Percentiles rank a stretch among this genome's conserved stretches.
Conservation (phyloP, 2,113 vertebrate genomes). For the Eonycteris spelaea region DNA sequence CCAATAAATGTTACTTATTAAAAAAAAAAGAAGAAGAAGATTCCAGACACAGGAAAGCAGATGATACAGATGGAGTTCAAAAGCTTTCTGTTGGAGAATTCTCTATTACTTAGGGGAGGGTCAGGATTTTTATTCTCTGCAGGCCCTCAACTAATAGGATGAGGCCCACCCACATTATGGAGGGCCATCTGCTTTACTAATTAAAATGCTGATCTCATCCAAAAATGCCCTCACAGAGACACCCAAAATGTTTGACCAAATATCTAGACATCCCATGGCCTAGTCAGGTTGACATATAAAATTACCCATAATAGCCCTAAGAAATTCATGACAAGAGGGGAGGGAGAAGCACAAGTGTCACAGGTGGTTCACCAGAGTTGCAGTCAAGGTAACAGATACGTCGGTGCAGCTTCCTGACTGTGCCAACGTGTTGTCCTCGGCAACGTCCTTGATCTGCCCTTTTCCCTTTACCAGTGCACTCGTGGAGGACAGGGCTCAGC, state of each 20-base stretch:
- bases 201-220: neutral
- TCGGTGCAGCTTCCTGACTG: neutral
- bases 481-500: neutral
- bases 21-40: no score
- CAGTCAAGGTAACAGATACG: neutral
- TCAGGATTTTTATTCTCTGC: neutral
- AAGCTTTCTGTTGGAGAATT: neutral
- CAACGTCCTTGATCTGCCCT: neutral
- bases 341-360: neutral
- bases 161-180: neutral
- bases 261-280: neutral
- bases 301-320: neutral
- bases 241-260: neutral
- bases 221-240: neutral
- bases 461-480: neutral
- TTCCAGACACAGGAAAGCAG: neutral
- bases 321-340: neutral
- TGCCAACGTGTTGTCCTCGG: neutral
- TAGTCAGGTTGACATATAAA: neutral
- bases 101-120: neutral
- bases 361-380: neutral
- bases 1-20: no score
- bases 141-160: neutral
- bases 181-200: neutral
- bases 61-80: neutral